Evolutionary conservation across 2,888 invertebrate genomes (phyloP).

Genomic region (Coelinius sp.): DNA sequence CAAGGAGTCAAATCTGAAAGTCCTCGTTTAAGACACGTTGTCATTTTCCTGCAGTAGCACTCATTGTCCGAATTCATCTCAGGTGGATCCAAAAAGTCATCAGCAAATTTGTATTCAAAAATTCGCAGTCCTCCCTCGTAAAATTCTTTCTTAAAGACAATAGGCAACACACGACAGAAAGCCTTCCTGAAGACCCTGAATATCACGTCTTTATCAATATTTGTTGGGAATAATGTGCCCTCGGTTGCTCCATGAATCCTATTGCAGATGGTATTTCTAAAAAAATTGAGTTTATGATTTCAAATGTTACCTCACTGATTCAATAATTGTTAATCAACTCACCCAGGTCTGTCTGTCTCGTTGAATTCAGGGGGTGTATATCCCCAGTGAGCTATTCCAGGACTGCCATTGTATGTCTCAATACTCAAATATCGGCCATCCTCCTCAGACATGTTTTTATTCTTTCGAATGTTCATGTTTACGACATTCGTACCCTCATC

Average conservation of each 20-base stretch:
- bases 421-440: constrained; percentile 63
- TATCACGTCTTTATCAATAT: constrained; percentile 73
- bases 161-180: constrained; percentile 81
- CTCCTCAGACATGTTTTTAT: constrained; percentile 61
- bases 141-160: constrained; percentile 69
- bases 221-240: constrained; percentile 79
- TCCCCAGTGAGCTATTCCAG: constrained; percentile 81
- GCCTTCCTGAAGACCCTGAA: constrained; percentile 81
- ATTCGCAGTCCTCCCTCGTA: constrained; percentile 74
- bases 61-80: constrained; percentile 75
- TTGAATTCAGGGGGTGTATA: constrained; percentile 69
- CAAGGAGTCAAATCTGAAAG: constrained; percentile 80
- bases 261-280: constrained; percentile 77
- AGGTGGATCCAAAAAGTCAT: constrained; percentile 75
- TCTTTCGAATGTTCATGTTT: constrained; percentile 71
- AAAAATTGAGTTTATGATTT: no score
- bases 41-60: constrained; percentile 75
- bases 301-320: not conserved
- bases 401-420: constrained; percentile 73
- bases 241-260: constrained; percentile 79
- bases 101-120: constrained; percentile 75
- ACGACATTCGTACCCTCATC: constrained; percentile 77
- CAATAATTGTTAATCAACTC: constrained; percentile 42
- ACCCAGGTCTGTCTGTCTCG: constrained; percentile 59
- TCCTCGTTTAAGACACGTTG: constrained; percentile 75